Evolutionary conservation across 2,113 vertebrate genomes (phyloP).

Genomic region (Xyrauchen texanus): DNA sequence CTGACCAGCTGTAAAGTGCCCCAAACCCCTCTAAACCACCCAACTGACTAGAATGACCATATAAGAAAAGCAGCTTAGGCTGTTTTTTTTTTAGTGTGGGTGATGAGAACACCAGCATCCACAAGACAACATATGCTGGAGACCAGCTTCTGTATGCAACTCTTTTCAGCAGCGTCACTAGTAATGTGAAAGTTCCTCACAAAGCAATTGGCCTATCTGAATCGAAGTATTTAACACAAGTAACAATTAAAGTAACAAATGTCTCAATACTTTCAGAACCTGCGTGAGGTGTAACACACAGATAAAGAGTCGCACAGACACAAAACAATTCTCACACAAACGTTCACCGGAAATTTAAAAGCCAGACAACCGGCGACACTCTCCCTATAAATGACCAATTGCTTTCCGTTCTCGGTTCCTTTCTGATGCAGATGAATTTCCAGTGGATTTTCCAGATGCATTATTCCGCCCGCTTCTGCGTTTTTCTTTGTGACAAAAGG

Average conservation of each 20-base stretch:
- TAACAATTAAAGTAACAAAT: not conserved
- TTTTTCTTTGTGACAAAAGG: constrained; percentile 25
- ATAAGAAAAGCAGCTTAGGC: too few species aligned
- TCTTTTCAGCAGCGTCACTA: not conserved
- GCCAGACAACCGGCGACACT: constrained; percentile 2
- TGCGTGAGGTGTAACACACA: not conserved
- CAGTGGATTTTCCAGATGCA: constrained; percentile 37
- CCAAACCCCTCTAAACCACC: too few species aligned
- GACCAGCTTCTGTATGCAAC: too few species aligned
- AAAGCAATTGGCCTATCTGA: not conserved
- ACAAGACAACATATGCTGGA: too few species aligned
- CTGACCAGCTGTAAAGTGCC: too few species aligned
- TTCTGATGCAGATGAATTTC: constrained; percentile 40
- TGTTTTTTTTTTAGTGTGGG: too few species aligned
- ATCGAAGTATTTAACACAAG: not conserved
- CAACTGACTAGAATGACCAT: too few species aligned
- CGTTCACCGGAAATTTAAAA: not conserved
- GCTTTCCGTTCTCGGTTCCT: not conserved
- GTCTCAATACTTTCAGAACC: constrained; percentile 1
- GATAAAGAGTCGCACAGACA: constrained; percentile 25
- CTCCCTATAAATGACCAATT: constrained; percentile 9
- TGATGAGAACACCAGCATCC: too few species aligned
- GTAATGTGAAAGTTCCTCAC: not conserved
- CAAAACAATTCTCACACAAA: not conserved
- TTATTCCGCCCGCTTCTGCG: not conserved